Evolutionary conservation across 2,888 invertebrate species (phyloP).

Genomic region (Lagria hirta): DNA sequence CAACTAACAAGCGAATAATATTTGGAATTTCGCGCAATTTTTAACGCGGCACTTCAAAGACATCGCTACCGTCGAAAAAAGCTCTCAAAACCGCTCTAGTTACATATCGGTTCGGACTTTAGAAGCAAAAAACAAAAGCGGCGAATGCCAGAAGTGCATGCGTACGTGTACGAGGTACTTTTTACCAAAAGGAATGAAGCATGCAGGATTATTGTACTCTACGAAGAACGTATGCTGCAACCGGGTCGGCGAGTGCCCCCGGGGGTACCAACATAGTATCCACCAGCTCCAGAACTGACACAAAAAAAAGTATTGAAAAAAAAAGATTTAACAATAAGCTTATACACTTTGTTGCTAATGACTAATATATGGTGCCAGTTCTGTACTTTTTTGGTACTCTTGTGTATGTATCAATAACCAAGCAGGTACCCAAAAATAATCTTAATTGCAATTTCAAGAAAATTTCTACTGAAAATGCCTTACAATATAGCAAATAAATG

Average conservation of each 20-base stretch:
- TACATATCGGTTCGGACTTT: conserved; percentile 51
- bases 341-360: too few relatives aligned
- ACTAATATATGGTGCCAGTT: too few relatives aligned
- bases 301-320: too few relatives aligned
- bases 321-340: too few relatives aligned
- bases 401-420: too few relatives aligned
- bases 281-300: too few relatives aligned
- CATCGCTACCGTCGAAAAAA: conserved; percentile 43
- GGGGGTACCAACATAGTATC: too few relatives aligned
- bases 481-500: too few relatives aligned
- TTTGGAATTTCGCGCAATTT: conserved; percentile 57
- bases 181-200: conserved; percentile 48
- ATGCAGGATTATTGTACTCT: conserved; percentile 43
- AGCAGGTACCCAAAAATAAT: too few relatives aligned
- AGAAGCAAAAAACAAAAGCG: conserved; percentile 37
- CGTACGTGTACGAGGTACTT: conserved; percentile 48
- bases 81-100: conserved; percentile 54
- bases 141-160: conserved; percentile 51
- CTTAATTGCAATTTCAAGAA: too few relatives aligned
- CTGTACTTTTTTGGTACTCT: too few relatives aligned
- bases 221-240: conserved; percentile 19
- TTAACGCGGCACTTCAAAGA: conserved; percentile 55
- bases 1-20: conserved; percentile 55
- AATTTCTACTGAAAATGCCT: too few relatives aligned
- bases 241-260: conserved; percentile 18